phyloP scores from a whole-genome alignment of 2,797 vertebrate genomes.

The Lutjanus campechanus region DNA sequence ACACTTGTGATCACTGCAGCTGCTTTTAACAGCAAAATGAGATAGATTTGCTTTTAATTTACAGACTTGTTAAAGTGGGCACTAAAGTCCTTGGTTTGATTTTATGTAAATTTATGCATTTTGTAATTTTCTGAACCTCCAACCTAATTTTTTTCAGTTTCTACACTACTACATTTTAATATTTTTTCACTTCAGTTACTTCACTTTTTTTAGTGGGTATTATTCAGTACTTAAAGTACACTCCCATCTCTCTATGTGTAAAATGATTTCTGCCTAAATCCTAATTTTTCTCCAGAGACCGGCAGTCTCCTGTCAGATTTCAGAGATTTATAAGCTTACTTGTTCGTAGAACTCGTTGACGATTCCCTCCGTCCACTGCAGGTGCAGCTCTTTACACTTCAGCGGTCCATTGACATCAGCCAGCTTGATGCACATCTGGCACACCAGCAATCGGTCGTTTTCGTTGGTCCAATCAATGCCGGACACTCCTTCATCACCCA shows the following conservation, averaged over 20 bases:
- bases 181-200: neutral
- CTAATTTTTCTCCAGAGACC: neutral
- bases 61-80: neutral
- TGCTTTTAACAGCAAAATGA: neutral
- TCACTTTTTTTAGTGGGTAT: neutral
- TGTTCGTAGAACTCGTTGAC: slow-evolving; percentile 96
- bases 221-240: neutral
- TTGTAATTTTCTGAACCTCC: neutral
- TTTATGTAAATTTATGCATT: neutral
- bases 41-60: neutral
- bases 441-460: slow-evolving; percentile 95
- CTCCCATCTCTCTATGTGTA: neutral
- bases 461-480: slow-evolving; percentile 98
- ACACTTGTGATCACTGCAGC: neutral
- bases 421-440: slow-evolving; percentile 99
- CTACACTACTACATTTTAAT: neutral
- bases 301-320: neutral
- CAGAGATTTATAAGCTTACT: slow-evolving; percentile 50
- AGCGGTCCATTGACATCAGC: slow-evolving; percentile 97
- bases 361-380: slow-evolving; percentile 98
- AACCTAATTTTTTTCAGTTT: neutral
- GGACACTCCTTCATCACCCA: slow-evolving; percentile 91
- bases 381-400: slow-evolving; percentile 95
- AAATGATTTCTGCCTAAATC: neutral
- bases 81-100: neutral